These are phyloP conservation scores for Cnemophilus loriae DNA, from an alignment of 2,113 vertebrate genomes.

Conservation along the genomic window DNA sequence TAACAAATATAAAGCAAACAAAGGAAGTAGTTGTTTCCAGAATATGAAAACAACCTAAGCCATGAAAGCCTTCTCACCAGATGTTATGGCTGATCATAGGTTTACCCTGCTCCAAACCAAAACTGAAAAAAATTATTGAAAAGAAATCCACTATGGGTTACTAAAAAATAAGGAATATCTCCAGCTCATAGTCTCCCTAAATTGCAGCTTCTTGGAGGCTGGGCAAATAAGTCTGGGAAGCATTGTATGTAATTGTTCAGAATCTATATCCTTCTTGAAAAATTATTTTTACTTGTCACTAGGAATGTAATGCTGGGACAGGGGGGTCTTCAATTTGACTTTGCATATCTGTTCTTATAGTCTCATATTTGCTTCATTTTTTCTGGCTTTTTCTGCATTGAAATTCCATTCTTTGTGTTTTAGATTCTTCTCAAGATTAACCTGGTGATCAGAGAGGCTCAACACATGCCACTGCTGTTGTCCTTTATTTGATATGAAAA, in stretches of 20 bases:
- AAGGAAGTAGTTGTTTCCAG: background rate
- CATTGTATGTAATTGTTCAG: background rate
- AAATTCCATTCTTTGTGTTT: background rate
- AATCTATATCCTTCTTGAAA: background rate
- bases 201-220: background rate
- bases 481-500: background rate
- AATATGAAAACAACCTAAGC: background rate
- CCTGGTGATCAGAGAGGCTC: background rate
- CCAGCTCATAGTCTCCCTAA: background rate
- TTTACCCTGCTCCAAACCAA: background rate
- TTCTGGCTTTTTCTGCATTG: background rate
- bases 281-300: background rate
- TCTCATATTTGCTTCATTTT: background rate
- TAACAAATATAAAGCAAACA: background rate
- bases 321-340: background rate
- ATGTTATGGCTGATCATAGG: background rate
- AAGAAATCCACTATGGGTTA: background rate
- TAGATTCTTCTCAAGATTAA: background rate
- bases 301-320: background rate
- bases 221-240: background rate
- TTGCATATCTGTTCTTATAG: background rate
- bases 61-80: background rate
- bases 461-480: background rate
- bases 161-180: background rate
- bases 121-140: background rate